Evolutionary conservation across 2,797 vertebrate genomes (phyloP), one percentile per base, ranked within the genome.

Genomic region (Bufotes viridis): DNA sequence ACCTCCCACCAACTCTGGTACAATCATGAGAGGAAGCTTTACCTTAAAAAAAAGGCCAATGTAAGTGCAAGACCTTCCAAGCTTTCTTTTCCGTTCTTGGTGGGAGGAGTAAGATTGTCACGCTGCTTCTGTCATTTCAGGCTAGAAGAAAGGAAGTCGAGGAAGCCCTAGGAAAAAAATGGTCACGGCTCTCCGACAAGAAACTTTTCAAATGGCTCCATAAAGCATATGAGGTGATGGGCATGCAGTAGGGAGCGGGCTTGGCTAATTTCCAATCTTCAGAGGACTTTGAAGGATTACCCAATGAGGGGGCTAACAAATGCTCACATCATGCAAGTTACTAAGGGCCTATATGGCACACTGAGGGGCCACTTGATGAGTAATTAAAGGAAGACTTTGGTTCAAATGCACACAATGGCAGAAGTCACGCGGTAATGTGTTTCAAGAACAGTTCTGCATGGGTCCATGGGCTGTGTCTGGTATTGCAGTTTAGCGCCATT

Each of bases 181-280:
- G 98, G 98, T 97, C 97, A 87, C 98, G 98, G 94, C 96, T 99
- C 91, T 96, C 98, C 75, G 98, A 99, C 95, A 99, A 99, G 95
- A 99, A 99, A 94, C 97, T 97, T 93, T 97, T 99, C 90, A 99
- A 99, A 93, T 99, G 98, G 98, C 99, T 99, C 95, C 89, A 93
- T 91, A 99, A 99, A 96, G 98, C 98, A 90, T 99, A 99, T 78
- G 97, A 98, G 97, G 98, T 98, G 94, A 94, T 94, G 94, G 29
- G 18, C 72, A 49, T 74, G 15, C 8, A 42, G 4, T 49, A 14
- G 13, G 15, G 13, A 29, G 13, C 1, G 26, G 24, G 67, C 29
- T 70, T 74, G 7, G 69, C 65, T 67, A 10, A 63, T 63, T 65
- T 9, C 7, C 22, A 65, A n/a, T 67, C 24, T 70, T 70, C 14